Evolutionary conservation across 2,113 vertebrate genomes (phyloP), one percentile per base, ranked within the genome.

Genomic region (Pimephales promelas): DNA sequence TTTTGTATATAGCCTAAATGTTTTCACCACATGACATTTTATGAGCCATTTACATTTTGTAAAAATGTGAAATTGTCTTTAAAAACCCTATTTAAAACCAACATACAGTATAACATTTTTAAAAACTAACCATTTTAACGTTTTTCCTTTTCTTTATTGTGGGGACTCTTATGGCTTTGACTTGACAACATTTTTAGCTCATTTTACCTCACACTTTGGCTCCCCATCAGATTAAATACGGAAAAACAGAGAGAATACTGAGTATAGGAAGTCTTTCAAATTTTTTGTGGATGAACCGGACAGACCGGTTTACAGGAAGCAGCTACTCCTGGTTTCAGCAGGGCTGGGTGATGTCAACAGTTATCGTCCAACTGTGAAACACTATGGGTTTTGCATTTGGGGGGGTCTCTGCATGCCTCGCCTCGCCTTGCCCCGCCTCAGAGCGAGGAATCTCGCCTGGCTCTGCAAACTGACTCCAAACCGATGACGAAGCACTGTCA

Each of bases 281-380:
- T 43, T 43, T 75, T 40, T 73, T 86, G 86, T 52, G 11, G 26
- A 79, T 86, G 26, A 92, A 91, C 90, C 89, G 87, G 92, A 87
- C 84, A 20, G 85, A 91, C 89, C 84, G 59, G 90, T 92, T 90
- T 74, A 86, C 45, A 61, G 62, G 74, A 59, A 89, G 88, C 86
- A 85, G 88, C 82, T 89, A 40, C 43, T 79, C 61, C 57, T 79
- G n/a, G 31, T 80, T 72, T 56, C 64, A 18, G 68, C 61, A 6
- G 80, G 59, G 90, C 68, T 68, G 43, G 34, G 40, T 83, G 80
- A 83, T 79, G 80, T 83, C 59, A 87, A 78, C 31, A 52, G 83
- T 80, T 43, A 45, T 80, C 59, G 47, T 83, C 78, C 85, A 83
- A 49, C 59, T 31, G 52, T 62, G 16, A 79, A 62, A 64, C 40